phyloP scores from a whole-genome alignment of 2,113 vertebrate genomes.

The Planiliza haematocheilus region DNA sequence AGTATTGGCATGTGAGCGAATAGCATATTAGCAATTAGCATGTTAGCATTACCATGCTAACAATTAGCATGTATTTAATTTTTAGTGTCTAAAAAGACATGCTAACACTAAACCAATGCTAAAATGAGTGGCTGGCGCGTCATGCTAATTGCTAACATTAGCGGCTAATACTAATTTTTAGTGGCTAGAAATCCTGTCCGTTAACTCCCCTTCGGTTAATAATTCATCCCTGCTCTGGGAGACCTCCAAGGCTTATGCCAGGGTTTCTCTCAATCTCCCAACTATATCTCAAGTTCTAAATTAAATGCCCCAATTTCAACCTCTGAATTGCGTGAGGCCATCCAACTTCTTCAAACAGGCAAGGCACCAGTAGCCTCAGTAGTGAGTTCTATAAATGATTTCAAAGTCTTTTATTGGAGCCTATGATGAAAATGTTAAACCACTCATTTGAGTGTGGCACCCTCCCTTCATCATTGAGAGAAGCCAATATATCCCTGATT shows the following conservation, averaged over 20 bases:
- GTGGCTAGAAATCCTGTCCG: no score
- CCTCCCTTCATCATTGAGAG: neutral
- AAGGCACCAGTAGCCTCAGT: neutral
- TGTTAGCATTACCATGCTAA: no score
- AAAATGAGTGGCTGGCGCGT: no score
- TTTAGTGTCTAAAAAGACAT: no score
- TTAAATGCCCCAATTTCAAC: neutral
- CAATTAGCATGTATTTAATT: no score
- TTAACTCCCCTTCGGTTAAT: neutral
- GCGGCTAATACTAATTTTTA: no score
- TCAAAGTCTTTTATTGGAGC: neutral
- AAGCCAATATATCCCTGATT: constrained; percentile 6
- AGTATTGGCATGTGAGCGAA: no score
- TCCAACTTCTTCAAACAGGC: neutral
- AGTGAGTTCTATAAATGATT: constrained; percentile 2
- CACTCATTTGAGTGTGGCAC: neutral
- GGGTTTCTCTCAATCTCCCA: no score
- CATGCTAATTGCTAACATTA: no score
- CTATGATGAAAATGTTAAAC: neutral
- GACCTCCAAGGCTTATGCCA: constrained; percentile 10
- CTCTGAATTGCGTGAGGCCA: neutral
- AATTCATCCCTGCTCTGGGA: constrained; percentile 11
- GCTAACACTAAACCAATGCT: no score
- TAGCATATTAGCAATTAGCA: no score
- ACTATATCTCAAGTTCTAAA: no score